Evolutionary conservation across 1,140 invertebrate species (phyloP).

Genomic region (Hyphantria cunea): DNA sequence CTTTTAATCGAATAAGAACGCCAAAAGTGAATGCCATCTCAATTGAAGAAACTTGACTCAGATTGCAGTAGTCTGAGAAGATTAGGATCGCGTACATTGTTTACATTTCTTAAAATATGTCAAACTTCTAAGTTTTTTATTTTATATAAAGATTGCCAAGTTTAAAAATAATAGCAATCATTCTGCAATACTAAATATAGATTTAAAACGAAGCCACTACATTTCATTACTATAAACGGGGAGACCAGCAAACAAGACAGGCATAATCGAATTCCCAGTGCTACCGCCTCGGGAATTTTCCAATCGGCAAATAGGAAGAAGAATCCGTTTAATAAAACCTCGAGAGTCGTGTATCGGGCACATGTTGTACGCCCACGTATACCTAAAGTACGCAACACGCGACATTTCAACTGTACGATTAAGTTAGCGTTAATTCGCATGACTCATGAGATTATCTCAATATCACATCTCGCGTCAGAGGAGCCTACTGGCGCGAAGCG

Average conservation of each 20-base stretch:
- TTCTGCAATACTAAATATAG: no score
- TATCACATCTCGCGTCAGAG: not conserved
- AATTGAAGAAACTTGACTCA: no score
- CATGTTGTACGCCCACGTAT: slow-evolving; percentile 19
- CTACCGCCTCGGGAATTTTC: slow-evolving; percentile 44
- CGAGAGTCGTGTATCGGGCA: slow-evolving; percentile 20
- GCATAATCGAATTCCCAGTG: slow-evolving; percentile 52
- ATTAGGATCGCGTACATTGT: no score
- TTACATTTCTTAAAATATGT: no score
- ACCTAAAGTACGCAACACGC: slow-evolving; percentile 17
- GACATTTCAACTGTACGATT: slow-evolving; percentile 20
- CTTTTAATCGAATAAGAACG: no score
- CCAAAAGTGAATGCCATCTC: no score
- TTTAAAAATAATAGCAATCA: no score
- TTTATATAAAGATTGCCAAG: no score
- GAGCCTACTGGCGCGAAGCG: no score
- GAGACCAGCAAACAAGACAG: slow-evolving; percentile 39
- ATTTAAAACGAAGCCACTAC: slow-evolving; percentile 14
- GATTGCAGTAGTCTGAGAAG: no score
- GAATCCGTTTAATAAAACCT: slow-evolving; percentile 56
- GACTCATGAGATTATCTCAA: slow-evolving; percentile 1
- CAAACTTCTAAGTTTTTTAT: no score
- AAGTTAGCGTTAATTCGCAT: slow-evolving; percentile 10
- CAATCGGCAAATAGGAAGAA: slow-evolving; percentile 51
- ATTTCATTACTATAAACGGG: slow-evolving; percentile 34